phyloP scores from a whole-genome alignment of 2,113 vertebrate genomes.

The Bufo bufo region DNA sequence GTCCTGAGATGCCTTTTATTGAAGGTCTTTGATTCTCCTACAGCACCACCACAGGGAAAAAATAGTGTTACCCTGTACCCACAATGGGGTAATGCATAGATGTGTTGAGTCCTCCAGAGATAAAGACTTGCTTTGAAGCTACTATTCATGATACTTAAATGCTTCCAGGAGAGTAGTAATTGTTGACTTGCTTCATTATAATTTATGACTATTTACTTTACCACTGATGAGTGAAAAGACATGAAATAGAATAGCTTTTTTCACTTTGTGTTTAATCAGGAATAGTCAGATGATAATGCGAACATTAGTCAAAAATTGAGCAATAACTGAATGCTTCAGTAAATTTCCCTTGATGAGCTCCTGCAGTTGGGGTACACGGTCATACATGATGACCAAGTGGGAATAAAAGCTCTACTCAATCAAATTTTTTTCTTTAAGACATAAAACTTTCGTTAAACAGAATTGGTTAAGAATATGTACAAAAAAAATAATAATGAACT shows the following conservation, averaged over 20 bases:
- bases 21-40: background rate
- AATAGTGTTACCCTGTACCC: background rate
- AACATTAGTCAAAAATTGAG: background rate
- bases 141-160: background rate
- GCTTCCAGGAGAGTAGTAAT: background rate
- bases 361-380: too few species aligned
- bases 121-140: background rate
- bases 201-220: background rate
- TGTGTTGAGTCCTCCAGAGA: background rate
- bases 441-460: background rate
- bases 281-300: background rate
- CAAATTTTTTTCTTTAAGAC: background rate
- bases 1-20: too few species aligned
- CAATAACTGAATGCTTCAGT: background rate
- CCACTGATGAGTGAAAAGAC: background rate
- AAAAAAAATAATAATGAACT: slow-evolving; percentile 1
- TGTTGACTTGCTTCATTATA: background rate
- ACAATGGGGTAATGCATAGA: background rate
- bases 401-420: background rate
- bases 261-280: background rate
- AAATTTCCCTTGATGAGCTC: background rate
- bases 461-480: background rate
- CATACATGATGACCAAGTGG: background rate
- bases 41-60: background rate
- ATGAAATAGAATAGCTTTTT: background rate